Evolutionary conservation across 1,140 invertebrate species (phyloP).

Genomic region (Sitobion miscanthi): DNA sequence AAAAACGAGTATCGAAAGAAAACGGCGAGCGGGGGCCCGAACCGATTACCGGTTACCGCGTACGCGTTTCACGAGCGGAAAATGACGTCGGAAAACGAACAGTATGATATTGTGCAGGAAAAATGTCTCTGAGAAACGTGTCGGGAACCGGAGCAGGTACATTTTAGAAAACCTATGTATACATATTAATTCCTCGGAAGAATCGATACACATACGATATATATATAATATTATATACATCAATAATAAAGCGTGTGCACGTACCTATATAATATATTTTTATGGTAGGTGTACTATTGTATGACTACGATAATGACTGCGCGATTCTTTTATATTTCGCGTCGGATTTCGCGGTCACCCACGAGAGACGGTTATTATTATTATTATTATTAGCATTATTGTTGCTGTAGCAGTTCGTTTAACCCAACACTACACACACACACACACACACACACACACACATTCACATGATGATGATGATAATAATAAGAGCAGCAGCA

Average conservation of each 20-base stretch:
- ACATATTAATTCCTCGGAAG: background rate
- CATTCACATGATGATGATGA: background rate
- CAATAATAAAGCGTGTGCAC: background rate
- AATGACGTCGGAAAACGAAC: background rate
- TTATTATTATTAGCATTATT: constrained; percentile 44
- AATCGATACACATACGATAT: background rate
- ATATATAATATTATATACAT: background rate
- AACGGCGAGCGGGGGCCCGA: background rate
- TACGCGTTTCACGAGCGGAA: background rate
- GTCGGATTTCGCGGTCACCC: constrained; percentile 44
- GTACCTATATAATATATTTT: background rate
- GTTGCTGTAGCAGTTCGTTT: constrained; percentile 50
- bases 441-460: no score
- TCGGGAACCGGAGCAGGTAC: background rate
- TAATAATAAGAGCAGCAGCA: background rate
- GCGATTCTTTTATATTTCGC: constrained; percentile 24
- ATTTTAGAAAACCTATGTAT: background rate
- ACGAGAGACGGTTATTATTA: background rate
- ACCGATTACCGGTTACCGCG: background rate
- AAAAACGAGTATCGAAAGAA: background rate
- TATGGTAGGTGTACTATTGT: background rate
- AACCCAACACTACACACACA: background rate
- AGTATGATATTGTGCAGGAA: no score
- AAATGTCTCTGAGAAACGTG: background rate
- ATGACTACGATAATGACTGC: constrained; percentile 15